phyloP scores from a whole-genome alignment of 37 sponge, comb jelly and placozoan genomes.

The Petrosia ficiformis region DNA sequence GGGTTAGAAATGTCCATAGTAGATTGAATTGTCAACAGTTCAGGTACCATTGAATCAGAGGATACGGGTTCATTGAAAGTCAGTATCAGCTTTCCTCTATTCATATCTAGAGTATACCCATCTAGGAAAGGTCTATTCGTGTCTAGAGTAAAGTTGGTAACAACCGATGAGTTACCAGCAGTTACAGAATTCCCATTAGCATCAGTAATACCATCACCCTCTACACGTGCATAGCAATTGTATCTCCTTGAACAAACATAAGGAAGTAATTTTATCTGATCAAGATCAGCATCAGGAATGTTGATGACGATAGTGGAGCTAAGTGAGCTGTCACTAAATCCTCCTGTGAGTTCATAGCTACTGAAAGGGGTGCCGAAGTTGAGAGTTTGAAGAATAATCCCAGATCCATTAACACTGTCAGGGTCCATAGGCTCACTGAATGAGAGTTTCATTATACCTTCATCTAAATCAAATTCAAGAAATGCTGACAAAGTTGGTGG shows the following conservation, averaged over 20 bases:
- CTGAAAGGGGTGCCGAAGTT: constrained; percentile 28
- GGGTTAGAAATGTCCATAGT: not conserved
- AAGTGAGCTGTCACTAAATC: constrained; percentile 9
- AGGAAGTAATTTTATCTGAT: constrained; percentile 40
- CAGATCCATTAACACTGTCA: constrained; percentile 42
- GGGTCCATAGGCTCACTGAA: constrained; percentile 79
- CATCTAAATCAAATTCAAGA: constrained; percentile 55
- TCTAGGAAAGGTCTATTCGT: constrained; percentile 50
- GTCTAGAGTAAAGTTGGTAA: constrained; percentile 52
- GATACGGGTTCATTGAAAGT: constrained; percentile 84
- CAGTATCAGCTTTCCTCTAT: constrained; percentile 56
- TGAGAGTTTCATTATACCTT: constrained; percentile 50
- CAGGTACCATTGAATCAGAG: constrained; percentile 18
- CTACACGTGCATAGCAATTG: constrained; percentile 68
- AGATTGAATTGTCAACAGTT: constrained; percentile 61
- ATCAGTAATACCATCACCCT: constrained; percentile 42
- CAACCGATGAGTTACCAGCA: constrained; percentile 18
- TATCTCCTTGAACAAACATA: constrained; percentile 72
- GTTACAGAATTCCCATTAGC: constrained; percentile 34
- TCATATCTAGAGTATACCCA: constrained; percentile 66
- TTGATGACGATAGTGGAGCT: constrained; percentile 36
- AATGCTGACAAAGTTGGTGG: constrained; percentile 53
- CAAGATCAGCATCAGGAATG: constrained; percentile 41
- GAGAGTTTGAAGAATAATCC: constrained; percentile 60
- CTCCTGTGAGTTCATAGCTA: constrained; percentile 38